These are phyloP conservation scores for Aythya baeri DNA, from an alignment of 2,113 vertebrate genomes.

Conservation along the genomic window DNA sequence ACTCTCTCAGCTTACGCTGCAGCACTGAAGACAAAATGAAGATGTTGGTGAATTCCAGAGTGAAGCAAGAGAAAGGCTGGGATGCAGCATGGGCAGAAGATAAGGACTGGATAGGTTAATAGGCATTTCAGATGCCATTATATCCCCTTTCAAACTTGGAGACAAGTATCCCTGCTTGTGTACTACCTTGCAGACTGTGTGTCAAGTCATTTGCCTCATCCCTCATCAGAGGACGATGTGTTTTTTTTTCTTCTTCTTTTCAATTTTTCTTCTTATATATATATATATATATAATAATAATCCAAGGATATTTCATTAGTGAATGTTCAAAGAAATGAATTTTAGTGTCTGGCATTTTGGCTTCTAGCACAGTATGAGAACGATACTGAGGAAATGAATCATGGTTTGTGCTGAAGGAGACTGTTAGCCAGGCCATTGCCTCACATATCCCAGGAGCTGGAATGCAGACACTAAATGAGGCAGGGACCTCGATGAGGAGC, in stretches of 20 bases:
- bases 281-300: background rate
- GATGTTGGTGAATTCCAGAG: background rate
- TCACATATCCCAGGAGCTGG: background rate
- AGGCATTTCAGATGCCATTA: background rate
- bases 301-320: background rate
- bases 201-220: background rate
- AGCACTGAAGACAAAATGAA: background rate
- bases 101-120: background rate
- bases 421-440: background rate
- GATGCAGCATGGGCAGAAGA: background rate
- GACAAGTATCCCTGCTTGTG: background rate
- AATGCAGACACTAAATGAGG: background rate
- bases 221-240: background rate
- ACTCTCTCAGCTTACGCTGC: background rate
- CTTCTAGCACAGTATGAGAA: background rate
- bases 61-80: background rate
- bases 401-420: conserved; percentile 8
- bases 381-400: conserved; percentile 52
- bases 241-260: background rate
- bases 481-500: background rate
- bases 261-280: background rate
- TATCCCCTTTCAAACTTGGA: background rate
- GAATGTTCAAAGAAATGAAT: background rate
- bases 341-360: conserved; percentile 27
- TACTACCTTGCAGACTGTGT: background rate